Evolutionary conservation across 2,888 invertebrate species (phyloP).

Genomic region (Spisula solida): DNA sequence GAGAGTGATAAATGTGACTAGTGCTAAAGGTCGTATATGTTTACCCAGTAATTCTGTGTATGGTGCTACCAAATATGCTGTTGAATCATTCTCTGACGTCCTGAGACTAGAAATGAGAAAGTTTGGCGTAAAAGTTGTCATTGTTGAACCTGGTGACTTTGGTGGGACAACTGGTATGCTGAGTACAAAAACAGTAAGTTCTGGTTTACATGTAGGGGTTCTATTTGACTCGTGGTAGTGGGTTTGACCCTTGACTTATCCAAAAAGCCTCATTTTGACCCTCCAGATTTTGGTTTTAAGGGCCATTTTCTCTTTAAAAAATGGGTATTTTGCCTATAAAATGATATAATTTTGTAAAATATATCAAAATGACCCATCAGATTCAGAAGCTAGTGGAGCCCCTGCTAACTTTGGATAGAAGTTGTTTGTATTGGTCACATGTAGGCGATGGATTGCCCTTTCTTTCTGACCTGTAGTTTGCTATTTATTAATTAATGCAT

Average conservation of each 20-base stretch:
- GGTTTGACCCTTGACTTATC: no score
- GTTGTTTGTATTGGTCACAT: slow-evolving; percentile 14
- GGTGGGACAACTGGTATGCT: slow-evolving; percentile 86
- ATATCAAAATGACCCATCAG: no score
- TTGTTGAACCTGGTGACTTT: slow-evolving; percentile 84
- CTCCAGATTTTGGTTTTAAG: no score
- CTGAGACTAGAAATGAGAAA: slow-evolving; percentile 82
- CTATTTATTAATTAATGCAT: no score
- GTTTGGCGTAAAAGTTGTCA: slow-evolving; percentile 82
- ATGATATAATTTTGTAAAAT: no score
- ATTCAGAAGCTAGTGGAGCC: no score
- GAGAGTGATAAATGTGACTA: slow-evolving; percentile 87
- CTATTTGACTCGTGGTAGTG: no score
- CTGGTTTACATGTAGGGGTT: not conserved
- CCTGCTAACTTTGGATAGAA: not conserved
- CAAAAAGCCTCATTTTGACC: no score
- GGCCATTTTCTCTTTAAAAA: no score
- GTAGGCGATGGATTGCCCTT: no score
- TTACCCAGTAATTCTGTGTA: slow-evolving; percentile 79
- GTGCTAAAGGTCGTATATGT: slow-evolving; percentile 86
- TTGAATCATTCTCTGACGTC: slow-evolving; percentile 82
- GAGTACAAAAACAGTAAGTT: slow-evolving; percentile 77
- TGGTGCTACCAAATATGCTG: slow-evolving; percentile 81
- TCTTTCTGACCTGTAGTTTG: no score
- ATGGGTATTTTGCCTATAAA: no score